phyloP scores from a whole-genome alignment of 2,113 vertebrate genomes.

The Holacanthus passer region DNA sequence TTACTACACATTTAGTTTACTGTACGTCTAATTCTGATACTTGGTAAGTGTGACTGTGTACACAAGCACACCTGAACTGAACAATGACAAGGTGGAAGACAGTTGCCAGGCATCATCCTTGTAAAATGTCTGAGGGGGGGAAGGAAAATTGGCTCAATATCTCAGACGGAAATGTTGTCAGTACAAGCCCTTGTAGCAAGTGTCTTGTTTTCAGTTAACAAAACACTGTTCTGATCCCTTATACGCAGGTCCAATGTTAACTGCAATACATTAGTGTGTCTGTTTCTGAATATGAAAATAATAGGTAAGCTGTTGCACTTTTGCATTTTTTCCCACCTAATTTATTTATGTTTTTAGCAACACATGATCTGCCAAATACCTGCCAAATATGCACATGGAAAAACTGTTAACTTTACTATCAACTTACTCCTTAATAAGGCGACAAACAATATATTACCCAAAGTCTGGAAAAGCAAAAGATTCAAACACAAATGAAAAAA shows the following conservation, averaged over 20 bases:
- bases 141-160: background rate
- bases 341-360: background rate
- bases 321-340: background rate
- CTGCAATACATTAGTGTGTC: background rate
- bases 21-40: background rate
- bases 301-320: background rate
- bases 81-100: background rate
- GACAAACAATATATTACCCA: background rate
- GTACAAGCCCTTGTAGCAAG: background rate
- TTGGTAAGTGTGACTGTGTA: background rate
- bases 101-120: constrained; percentile 56
- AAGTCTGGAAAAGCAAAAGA: background rate
- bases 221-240: background rate
- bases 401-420: background rate
- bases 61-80: background rate
- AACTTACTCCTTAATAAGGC: background rate
- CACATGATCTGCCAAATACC: background rate
- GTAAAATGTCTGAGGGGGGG: background rate
- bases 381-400: background rate
- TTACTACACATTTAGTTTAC: background rate
- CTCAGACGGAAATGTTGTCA: constrained; percentile 39
- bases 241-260: background rate
- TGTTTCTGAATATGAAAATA: constrained; percentile 18
- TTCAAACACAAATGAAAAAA: background rate
- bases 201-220: constrained; percentile 5